Evolutionary conservation across 1,140 invertebrate genomes (phyloP), one percentile per base, ranked within the genome.

Genomic region (Stegodyphus dumicola): DNA sequence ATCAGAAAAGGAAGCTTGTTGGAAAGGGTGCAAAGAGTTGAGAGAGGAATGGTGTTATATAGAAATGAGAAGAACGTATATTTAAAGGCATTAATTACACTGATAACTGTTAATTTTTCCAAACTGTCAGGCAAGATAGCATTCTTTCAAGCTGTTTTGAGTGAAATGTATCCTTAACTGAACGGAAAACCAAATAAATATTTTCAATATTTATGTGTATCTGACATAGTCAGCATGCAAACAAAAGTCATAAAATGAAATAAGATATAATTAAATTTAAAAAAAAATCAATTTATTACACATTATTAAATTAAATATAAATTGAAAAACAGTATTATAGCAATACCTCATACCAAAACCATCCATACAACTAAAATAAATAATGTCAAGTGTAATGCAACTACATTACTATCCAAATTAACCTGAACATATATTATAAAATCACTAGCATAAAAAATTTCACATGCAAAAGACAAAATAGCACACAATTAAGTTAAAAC

Each of bases 161-260:
- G n/a, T n/a, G n/a, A n/a, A n/a, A 99, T 77, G 98, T 99, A 93
- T 99, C 98, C 93, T 99, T 99, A 77, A 99, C 98, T 88, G 98
- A 98, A 92, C 98, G 99, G 93, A 99, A 99, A 90, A 99, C 98
- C 92, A 99, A 95, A 91, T 98, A 96, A 91, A 99, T 99, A 92
- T 99, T 99, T 94, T 99, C 98, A 89, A 98, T 99, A 92, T 99
- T 98, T 98, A 92, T 91, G 76, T 93, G 79, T 33, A 85, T 73
- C 64, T 69, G 73, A 53, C 9, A 75, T 17, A 15, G 56, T 77
- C 10, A 85, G 54, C 85, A 78, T 71, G 76, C 85, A 78, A 78
- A 74, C 49, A 67, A 75, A 79, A 69, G 51, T 10, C 52, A 78
- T 54, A 74, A 17, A 74, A 17, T 71, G 18, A n/a, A 54, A 17